Evolutionary conservation across 2,797 vertebrate species (phyloP), one percentile per base, ranked within the genome.

Genomic region (Channallabes apus): DNA sequence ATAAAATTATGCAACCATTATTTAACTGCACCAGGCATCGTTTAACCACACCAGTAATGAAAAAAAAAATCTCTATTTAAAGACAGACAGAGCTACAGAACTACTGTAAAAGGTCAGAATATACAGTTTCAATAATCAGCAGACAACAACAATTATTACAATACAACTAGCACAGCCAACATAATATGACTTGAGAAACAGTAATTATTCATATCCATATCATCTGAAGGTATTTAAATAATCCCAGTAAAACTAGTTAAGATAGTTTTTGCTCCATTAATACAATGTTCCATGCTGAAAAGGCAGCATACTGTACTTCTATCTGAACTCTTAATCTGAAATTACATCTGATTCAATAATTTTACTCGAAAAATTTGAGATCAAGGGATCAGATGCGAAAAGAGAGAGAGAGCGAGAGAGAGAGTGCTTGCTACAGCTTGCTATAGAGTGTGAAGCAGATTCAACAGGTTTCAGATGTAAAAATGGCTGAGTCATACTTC

Each of bases 401-500:
- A 27, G 14, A 32, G 14, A 32, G 32, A 32, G 32, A 32, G 32
- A 32, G 32, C 2, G 32, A 32, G 32, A 32, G 32, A 32, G 32
- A 1, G 32, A n/a, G 32, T 6, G 35, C 38, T 24, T 46, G 29
- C 3, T n/a, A 14, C 12, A 41, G 32, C 41, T 46, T 46, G 29
- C 27, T 77, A 1, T 58, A 11, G 54, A 29, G 46, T 17, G 27
- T 56, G 72, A 56, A 35, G 20, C 38, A n/a, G 38, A 22, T n/a
- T 71, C 15, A 15, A 73, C 38, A 46, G n/a, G 22, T 15, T 51
- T 51, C 12, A 51, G 35, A 7, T 69, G 64, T 15, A 69, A 65
- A 84, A 84, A 71, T 8, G 15, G 83, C 83, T 59, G 76, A 84
- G 76, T 84, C 83, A 84, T 71, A 29, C 65, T 38, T 3, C 41